A percentile compares a stretch with the other conserved stretches of the same genome.
Evolutionary conservation across 1,140 invertebrate species (phyloP).

Genomic region (Aphaenogaster rudis): DNA sequence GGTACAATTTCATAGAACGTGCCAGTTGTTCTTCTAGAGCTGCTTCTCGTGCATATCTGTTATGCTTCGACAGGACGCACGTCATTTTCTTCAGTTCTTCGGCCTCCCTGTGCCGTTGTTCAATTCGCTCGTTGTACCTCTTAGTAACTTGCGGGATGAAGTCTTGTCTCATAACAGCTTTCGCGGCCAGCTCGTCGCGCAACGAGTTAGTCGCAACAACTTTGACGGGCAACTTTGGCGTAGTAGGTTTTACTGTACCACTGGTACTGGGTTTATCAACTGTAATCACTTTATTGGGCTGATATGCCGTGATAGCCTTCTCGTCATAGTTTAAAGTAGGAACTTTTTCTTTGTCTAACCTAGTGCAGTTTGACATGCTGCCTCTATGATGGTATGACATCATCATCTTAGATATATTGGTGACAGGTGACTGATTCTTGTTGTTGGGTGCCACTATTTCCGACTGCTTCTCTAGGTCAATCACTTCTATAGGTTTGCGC

Average conservation of each 20-base stretch:
- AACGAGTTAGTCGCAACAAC: conserved; percentile 78
- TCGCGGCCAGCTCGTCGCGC: conserved; percentile 79
- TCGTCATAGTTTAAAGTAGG: conserved; percentile 46
- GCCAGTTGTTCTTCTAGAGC: conserved; percentile 80
- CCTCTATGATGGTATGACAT: not conserved
- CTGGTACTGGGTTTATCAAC: conserved; percentile 13
- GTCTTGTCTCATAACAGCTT: conserved; percentile 77
- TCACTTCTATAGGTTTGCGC: conserved; percentile 73
- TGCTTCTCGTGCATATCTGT: conserved; percentile 79
- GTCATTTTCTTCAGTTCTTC: conserved; percentile 80
- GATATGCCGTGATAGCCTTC: not conserved
- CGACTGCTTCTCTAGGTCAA: conserved; percentile 77
- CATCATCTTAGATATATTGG: conserved; percentile 5
- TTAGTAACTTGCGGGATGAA: conserved; percentile 76
- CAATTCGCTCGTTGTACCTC: conserved; percentile 79
- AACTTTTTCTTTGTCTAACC: conserved; percentile 41
- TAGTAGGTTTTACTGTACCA: not conserved
- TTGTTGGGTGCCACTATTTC: not conserved
- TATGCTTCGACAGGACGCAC: conserved; percentile 78
- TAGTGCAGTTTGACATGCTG: not conserved
- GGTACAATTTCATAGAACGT: conserved; percentile 78
- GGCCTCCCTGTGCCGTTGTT: conserved; percentile 76
- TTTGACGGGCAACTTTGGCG: conserved; percentile 31
- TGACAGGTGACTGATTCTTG: conserved; percentile 2
- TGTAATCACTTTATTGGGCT: not conserved